Evolutionary conservation across 2,797 vertebrate genomes (phyloP).

Genomic region (Pitangus sulphuratus): DNA sequence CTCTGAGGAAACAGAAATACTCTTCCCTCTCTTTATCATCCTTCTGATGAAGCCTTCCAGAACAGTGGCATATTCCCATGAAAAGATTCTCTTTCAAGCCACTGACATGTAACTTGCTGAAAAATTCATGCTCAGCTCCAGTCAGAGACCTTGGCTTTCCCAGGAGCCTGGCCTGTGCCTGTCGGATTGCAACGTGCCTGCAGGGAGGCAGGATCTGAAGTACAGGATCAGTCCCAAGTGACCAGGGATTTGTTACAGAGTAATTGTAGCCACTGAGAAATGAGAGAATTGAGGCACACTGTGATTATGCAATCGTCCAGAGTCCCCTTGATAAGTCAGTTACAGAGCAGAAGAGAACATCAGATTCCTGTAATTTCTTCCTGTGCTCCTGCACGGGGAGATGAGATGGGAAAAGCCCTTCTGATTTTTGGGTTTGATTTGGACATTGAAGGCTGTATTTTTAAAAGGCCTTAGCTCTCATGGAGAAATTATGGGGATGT

Average conservation of each 20-base stretch:
- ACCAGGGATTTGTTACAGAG: neutral
- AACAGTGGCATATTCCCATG: neutral
- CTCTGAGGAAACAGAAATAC: neutral
- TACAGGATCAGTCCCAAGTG: neutral
- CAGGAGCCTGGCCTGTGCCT: neutral
- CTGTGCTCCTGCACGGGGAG: neutral
- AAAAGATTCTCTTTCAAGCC: neutral
- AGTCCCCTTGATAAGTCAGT: neutral
- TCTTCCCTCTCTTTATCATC: neutral
- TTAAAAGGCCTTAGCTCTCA: neutral
- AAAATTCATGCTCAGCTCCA: constrained; percentile 25
- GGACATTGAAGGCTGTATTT: neutral
- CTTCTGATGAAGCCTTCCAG: neutral
- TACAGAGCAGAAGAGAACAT: neutral
- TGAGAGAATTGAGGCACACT: neutral
- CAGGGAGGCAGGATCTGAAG: neutral
- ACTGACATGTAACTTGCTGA: neutral
- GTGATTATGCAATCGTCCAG: neutral
- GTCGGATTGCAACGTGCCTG: neutral
- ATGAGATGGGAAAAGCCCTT: neutral
- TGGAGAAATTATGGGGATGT: neutral
- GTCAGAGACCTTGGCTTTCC: neutral
- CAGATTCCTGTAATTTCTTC: neutral
- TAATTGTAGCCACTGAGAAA: neutral
- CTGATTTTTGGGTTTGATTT: neutral